These are phyloP conservation scores for Natator depressus DNA, from an alignment of 2,113 vertebrate species.

Conservation along the genomic window DNA sequence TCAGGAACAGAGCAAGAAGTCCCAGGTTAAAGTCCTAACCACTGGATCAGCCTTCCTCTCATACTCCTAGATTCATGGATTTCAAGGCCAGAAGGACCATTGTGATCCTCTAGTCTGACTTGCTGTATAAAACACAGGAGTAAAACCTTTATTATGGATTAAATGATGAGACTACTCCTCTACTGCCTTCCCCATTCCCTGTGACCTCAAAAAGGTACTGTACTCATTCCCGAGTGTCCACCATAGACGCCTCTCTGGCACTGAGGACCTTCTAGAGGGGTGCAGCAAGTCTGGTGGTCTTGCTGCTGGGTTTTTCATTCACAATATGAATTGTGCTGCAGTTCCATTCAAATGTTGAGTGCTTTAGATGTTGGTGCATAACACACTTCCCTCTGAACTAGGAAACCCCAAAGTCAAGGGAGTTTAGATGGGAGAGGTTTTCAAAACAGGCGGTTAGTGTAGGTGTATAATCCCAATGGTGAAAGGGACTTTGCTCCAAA, in stretches of 20 bases:
- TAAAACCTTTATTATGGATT: background rate
- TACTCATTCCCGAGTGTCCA: background rate
- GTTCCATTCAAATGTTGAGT: background rate
- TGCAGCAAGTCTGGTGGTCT: background rate
- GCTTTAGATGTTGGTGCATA: background rate
- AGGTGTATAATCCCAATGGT: background rate
- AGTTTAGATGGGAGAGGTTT: background rate
- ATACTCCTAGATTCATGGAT: background rate
- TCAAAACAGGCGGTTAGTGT: background rate
- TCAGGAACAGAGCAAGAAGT: background rate
- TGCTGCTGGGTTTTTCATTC: background rate
- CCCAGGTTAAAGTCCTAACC: background rate
- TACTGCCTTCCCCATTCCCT: background rate
- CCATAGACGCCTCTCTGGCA: background rate
- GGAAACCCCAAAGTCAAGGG: background rate
- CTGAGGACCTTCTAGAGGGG: background rate
- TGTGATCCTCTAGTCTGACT: background rate
- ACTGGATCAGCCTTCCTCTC: background rate
- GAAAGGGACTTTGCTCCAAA: background rate
- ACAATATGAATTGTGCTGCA: background rate
- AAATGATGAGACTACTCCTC: background rate
- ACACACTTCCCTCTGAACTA: background rate
- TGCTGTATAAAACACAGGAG: background rate
- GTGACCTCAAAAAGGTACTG: background rate
- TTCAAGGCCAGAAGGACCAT: background rate